Conservation (phyloP, 2,113 vertebrate species). For the Amazona guildingii region DNA sequence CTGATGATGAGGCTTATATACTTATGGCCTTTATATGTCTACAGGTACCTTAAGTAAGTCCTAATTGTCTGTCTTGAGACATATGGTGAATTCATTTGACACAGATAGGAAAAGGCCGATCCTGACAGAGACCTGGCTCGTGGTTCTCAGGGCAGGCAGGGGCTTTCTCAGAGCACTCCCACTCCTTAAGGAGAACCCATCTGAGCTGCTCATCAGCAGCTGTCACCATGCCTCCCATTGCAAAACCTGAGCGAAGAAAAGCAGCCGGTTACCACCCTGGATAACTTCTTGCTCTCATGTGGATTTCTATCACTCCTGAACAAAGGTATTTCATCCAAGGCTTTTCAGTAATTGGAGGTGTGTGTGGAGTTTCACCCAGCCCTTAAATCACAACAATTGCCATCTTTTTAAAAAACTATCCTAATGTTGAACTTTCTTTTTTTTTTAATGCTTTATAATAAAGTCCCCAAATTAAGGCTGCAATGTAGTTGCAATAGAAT, state of each 20-base stretch:
- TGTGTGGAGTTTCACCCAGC: slow-evolving; percentile 18
- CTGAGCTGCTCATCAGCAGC: neutral
- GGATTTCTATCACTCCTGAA: neutral
- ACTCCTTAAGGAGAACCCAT: neutral
- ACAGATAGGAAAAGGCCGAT: neutral
- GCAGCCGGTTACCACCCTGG: neutral
- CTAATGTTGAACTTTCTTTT: slow-evolving; percentile 56
- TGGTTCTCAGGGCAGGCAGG: neutral
- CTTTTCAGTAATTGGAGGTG: slow-evolving; percentile 25
- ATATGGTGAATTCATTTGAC: neutral
- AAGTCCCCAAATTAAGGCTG: slow-evolving; percentile 60
- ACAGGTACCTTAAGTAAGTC: neutral
- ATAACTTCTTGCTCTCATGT: neutral
- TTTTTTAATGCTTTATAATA: slow-evolving; percentile 68
- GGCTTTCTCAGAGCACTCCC: neutral
- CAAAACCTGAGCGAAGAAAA: neutral
- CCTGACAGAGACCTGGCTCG: neutral
- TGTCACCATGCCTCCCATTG: neutral
- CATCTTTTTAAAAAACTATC: slow-evolving; percentile 66
- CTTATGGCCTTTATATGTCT: neutral
- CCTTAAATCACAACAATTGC: slow-evolving; percentile 49
- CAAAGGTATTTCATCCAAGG: neutral
- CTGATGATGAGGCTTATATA: neutral
- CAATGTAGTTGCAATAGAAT: slow-evolving; percentile 64
- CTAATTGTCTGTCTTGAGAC: neutral